A percentile compares a stretch with the other conserved stretches of the same genome.
These are phyloP conservation scores for Volucella zonaria DNA, from an alignment of 2,888 invertebrate species.

Conservation along the genomic window DNA sequence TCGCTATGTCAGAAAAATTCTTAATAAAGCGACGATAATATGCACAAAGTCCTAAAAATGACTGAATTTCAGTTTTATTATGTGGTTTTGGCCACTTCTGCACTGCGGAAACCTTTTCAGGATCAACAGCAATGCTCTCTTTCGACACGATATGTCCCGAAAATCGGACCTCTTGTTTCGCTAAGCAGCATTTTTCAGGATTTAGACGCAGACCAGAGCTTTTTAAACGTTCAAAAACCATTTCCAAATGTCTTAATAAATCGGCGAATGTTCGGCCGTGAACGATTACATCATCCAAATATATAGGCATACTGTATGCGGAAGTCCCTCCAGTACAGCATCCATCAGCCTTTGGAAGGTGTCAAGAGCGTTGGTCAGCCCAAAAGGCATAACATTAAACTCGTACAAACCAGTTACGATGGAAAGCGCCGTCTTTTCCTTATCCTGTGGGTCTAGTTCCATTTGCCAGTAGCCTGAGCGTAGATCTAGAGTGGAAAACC, in stretches of 20 bases:
- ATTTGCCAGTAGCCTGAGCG: background rate
- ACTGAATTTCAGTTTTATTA: slow-evolving; percentile 11
- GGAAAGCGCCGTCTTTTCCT: background rate
- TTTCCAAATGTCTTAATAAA: background rate
- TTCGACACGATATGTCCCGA: slow-evolving; percentile 23
- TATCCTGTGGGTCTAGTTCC: background rate
- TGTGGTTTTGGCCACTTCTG: slow-evolving; percentile 12
- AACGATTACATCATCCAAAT: slow-evolving; percentile 8
- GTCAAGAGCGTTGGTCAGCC: background rate
- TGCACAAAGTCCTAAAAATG: slow-evolving; percentile 23
- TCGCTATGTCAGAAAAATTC: slow-evolving; percentile 18
- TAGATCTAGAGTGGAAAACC: too few relatives aligned
- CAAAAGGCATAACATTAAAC: background rate
- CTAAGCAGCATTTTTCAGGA: background rate
- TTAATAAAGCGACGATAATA: slow-evolving; percentile 20
- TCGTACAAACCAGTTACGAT: background rate
- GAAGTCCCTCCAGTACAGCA: too few relatives aligned
- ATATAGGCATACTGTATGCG: background rate
- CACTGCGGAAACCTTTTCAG: slow-evolving; percentile 24
- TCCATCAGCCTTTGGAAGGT: slow-evolving; percentile 5
- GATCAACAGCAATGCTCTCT: slow-evolving; percentile 9
- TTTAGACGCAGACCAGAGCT: slow-evolving; percentile 3
- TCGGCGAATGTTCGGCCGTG: slow-evolving; percentile 10
- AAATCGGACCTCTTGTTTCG: slow-evolving; percentile 13
- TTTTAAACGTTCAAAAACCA: slow-evolving; percentile 11